Percentiles rank a stretch among this genome's conserved stretches.
phyloP scores from a whole-genome alignment of 2,888 invertebrate species.

The Anodontia alba region DNA sequence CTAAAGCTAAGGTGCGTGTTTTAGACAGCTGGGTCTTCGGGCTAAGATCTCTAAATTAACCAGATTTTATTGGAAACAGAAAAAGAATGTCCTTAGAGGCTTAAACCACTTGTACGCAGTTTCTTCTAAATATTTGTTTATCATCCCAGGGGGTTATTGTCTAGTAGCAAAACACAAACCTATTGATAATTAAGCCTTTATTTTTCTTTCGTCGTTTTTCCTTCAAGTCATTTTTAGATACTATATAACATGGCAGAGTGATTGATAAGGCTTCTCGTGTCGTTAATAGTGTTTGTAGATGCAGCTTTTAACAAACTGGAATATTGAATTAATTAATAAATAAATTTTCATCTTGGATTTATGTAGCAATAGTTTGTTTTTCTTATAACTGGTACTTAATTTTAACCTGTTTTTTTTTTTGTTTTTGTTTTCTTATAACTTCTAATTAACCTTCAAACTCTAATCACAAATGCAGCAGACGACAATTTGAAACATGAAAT shows the following conservation, averaged over 20 bases:
- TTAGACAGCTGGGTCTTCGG: slow-evolving; percentile 24
- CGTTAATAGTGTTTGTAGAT: not conserved
- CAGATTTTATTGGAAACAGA: slow-evolving; percentile 22
- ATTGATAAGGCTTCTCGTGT: slow-evolving; percentile 9
- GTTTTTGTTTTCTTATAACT: too few relatives aligned
- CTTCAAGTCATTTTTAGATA: slow-evolving; percentile 15
- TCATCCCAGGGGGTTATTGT: slow-evolving; percentile 19
- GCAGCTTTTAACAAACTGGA: too few relatives aligned
- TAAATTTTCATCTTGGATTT: too few relatives aligned
- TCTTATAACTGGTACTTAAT: too few relatives aligned
- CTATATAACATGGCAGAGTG: slow-evolving; percentile 13
- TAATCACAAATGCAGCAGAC: too few relatives aligned
- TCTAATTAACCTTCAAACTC: too few relatives aligned
- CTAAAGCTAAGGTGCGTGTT: slow-evolving; percentile 18
- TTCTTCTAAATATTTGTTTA: slow-evolving; percentile 23
- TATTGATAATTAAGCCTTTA: slow-evolving; percentile 18
- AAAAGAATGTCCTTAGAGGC: slow-evolving; percentile 3
- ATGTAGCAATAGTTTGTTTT: too few relatives aligned
- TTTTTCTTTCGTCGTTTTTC: slow-evolving; percentile 11
- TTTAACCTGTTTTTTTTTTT: too few relatives aligned
- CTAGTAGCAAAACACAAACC: slow-evolving; percentile 17
- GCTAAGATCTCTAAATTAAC: slow-evolving; percentile 25
- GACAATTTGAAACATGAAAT: too few relatives aligned
- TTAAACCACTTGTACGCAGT: slow-evolving; percentile 4
- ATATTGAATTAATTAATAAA: too few relatives aligned